Evolutionary conservation across 2,797 vertebrate species (phyloP), one percentile per base, ranked within the genome.

Genomic region (Rhinophrynus dorsalis): DNA sequence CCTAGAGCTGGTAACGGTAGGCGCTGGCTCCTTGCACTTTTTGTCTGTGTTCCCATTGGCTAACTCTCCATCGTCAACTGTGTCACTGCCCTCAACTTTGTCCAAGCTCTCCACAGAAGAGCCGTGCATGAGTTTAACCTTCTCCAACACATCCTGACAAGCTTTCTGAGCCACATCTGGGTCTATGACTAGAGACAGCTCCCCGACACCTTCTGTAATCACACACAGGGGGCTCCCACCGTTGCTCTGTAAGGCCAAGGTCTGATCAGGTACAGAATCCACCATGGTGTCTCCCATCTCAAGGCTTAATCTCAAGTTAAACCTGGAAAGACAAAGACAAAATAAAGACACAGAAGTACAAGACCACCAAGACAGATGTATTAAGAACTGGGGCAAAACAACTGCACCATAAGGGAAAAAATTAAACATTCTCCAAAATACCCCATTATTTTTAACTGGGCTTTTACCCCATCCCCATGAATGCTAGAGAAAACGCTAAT

Each of bases 131-230:
- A 91, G 69, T 80, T 93, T 95, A 2, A 97, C 94, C 73, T 96
- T 94, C 83, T 97, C 92, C 77, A 99, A 86, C 0, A 99, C 97
- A 23, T 99, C 91, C 76, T 92, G 87, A 30, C 96, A 99, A 2
- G 97, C 96, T 6, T 82, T 91, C 59, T 93, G 84, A 0, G 97
- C 97, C 79, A 98, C 93, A 82, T 94, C 95, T 0, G 94, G 80
- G 71, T 98, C 93, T 2, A 99, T 99, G 50, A 97, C 87, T 1
- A 88, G 72, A 68, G 86, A 86, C 42, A 93, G 84, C 75, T 97
- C 95, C 0, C 81, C 87, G 1, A 89, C 78, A 0, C 92, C 95
- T 75, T 98, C 96, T 0, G 80, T 87, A 87, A 98, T 98, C 79
- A 96, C 88, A 0, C 89, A 86, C 47, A 93, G 90, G 0, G 85